Percentiles rank a stretch among this genome's conserved stretches.
Conservation (phyloP, 2,113 vertebrate genomes). For the Varanus salvator region DNA sequence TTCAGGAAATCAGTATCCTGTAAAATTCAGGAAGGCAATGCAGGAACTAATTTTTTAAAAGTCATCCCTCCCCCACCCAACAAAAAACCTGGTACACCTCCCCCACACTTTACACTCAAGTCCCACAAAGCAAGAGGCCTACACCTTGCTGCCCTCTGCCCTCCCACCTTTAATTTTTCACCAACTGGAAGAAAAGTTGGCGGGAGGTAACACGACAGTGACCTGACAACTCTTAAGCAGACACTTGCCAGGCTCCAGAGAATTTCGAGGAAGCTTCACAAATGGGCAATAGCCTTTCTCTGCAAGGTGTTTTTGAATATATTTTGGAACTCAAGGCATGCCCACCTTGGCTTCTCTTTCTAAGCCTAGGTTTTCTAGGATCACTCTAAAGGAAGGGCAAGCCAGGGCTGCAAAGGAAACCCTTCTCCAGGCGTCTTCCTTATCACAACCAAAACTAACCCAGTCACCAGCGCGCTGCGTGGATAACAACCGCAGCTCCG, state of each 20-base stretch:
- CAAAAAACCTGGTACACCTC: not conserved
- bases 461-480: too few species aligned
- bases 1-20: not conserved
- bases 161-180: not conserved
- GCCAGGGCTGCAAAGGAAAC: not conserved
- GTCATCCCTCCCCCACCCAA: not conserved
- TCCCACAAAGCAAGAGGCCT: not conserved
- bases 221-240: not conserved
- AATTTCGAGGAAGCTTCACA: rapidly evolving
- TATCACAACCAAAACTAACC: not conserved
- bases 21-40: not conserved
- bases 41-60: not conserved
- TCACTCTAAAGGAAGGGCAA: not conserved
- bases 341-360: not conserved
- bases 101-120: not conserved
- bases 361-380: not conserved
- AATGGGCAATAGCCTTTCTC: not conserved
- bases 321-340: not conserved
- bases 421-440: not conserved
- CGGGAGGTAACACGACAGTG: not conserved
- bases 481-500: not conserved
- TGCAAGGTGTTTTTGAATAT: not conserved
- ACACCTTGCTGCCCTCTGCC: not conserved
- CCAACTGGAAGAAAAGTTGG: not conserved
- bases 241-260: not conserved